phyloP scores from a whole-genome alignment of 2,113 vertebrate genomes.

The Turdus rufiventris region DNA sequence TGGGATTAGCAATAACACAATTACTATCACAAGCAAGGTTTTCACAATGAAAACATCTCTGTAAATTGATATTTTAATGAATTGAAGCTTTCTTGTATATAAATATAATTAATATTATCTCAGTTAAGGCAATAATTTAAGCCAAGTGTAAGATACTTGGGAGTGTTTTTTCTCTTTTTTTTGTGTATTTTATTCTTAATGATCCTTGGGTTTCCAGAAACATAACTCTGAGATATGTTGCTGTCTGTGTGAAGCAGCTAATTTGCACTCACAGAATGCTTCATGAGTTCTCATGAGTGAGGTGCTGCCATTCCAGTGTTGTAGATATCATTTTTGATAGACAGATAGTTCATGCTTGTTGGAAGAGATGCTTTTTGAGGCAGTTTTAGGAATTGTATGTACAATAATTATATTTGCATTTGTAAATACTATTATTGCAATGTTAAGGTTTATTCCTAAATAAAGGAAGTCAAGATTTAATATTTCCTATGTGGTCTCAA shows the following conservation, averaged over 20 bases:
- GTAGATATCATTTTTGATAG: neutral
- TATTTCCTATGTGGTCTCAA: neutral
- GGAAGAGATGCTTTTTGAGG: neutral
- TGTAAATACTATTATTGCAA: neutral
- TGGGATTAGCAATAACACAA: neutral
- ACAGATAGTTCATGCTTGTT: neutral
- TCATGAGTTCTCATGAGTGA: neutral
- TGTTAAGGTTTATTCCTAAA: neutral
- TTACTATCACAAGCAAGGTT: slow-evolving; percentile 3
- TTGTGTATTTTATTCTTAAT: neutral
- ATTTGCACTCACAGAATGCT: neutral
- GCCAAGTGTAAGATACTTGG: neutral
- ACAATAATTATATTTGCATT: neutral
- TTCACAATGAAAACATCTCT: neutral
- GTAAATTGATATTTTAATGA: neutral
- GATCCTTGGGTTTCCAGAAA: neutral
- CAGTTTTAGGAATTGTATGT: neutral
- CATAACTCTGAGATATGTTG: neutral
- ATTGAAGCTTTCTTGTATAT: neutral
- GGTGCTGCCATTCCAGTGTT: neutral
- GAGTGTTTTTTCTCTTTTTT: neutral
- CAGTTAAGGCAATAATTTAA: neutral
- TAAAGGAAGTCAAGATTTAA: neutral
- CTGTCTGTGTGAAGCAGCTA: neutral
- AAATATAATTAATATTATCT: neutral